phyloP scores from a whole-genome alignment of 1,140 invertebrate genomes.

The Hycleus phaleratus region DNA sequence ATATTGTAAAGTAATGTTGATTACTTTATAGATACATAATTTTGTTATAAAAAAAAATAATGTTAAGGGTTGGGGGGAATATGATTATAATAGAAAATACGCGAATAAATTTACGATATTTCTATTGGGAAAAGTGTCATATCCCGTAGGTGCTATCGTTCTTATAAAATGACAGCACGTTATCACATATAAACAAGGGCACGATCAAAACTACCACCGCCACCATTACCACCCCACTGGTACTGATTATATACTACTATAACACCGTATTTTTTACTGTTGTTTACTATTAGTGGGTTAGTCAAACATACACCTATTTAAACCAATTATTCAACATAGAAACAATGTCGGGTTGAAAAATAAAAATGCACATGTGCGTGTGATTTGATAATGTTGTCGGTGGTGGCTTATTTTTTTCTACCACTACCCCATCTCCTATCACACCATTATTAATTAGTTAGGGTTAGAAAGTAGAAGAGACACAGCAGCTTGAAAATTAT shows the following conservation, averaged over 20 bases:
- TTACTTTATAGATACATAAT: background rate
- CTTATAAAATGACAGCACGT: constrained; percentile 32
- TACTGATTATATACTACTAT: constrained; percentile 34
- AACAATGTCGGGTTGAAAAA: constrained; percentile 16
- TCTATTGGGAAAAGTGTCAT: constrained; percentile 29
- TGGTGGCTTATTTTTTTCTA: background rate
- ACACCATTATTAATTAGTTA: background rate
- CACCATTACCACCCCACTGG: constrained; percentile 16
- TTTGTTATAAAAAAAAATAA: background rate
- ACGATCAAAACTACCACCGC: too few relatives aligned
- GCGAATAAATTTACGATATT: constrained; percentile 34
- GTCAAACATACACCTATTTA: background rate
- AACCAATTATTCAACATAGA: constrained; percentile 31
- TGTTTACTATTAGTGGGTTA: background rate
- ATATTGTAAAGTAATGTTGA: background rate
- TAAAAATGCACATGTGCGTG: constrained; percentile 24
- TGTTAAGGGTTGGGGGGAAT: constrained; percentile 5
- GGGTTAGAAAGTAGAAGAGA: background rate
- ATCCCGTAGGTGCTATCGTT: constrained; percentile 34
- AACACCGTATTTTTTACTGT: constrained; percentile 7
- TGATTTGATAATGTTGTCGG: constrained; percentile 15
- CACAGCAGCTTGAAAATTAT: background rate
- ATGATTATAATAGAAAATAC: constrained; percentile 29
- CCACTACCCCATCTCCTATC: background rate
- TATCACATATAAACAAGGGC: constrained; percentile 24